Evolutionary conservation across 2,797 vertebrate genomes (phyloP), one percentile per base, ranked within the genome.

Genomic region (Malacoraja senta): DNA sequence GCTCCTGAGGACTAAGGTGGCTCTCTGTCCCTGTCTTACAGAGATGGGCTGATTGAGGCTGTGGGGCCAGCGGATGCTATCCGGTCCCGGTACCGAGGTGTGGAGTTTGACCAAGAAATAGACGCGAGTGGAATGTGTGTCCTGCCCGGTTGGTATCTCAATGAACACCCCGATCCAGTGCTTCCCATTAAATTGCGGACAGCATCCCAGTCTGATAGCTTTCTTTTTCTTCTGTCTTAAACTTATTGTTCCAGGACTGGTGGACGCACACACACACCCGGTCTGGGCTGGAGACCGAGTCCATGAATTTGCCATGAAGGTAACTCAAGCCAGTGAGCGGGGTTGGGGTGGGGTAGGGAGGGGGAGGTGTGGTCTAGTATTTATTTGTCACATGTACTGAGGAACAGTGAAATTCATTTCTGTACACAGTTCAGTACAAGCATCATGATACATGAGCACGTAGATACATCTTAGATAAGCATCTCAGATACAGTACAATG

Each of bases 301-400:
- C 68, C 98, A 99, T 93, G 99, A 99, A 93, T 99, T 99, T 96
- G 97, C 98, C 86, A 98, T 99, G 98, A 99, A 99, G 98, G 99
- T 99, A 97, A 95, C 21, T 29, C 13, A 17, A 29, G 29, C n/a
- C 63, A 8, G 1, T 10, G 17, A 26, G 44, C 21, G 21, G 17
- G 9, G 15, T 0, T 1, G 65, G 17, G 63, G 63, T 9, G 63
- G 63, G 65, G 7, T 17, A 17, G 17, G 10, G 65, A 68, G 12
- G 13, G 17, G 65, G 65, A 17, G 65, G 12, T 68, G 44, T 53
- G 44, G 44, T 53, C 44, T 6, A 53, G 44, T 53, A 53, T 53
- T 53, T 53, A 53, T 53, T 53, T 53, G 44, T 53, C 44, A 53
- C 44, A 6, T 53, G 44, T 53, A 53, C 44, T 53, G 44, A 53